Base-by-base conservation (phyloP, 2,888 invertebrate species). In the Ecliptopera silaceata region DNA sequence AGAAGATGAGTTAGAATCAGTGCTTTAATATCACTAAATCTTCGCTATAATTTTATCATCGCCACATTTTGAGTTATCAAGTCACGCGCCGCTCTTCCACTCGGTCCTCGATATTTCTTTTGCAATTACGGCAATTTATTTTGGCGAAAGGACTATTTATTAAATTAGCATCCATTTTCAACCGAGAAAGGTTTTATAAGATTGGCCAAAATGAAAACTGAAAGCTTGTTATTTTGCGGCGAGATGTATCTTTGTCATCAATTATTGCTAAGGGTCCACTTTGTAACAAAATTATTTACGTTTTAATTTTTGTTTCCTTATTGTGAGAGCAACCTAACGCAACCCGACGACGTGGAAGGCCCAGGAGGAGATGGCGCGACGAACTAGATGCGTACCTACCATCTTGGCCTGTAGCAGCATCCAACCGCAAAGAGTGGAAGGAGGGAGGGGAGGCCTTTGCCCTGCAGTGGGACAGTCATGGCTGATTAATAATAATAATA, bases 91-190 rank as follows among this genome's bases (percentile, higher is more conserved):
- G 58, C 65, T 63, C 68, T 65, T 61, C 69, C 66, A 71, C 69
- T 66, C 69, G 59, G 63, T 66, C 64, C 68, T 69, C 70, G 56
- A 71, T 69, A 71, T 68, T 69, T 75, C 71, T 70, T 70, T 70
- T 67, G 59, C 73, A 77, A 77, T 77, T 74, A 72, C 69, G 54
- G 61, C 71, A 72, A 76, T 74, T 77, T 75, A 72, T 76, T 72
- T 74, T 69, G 68, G 65, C 51, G 64, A 69, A 71, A 70, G 68
- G 72, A 71, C 74, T 71, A 74, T 78, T 77, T 76, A 75, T 76
- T 79, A 75, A 75, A 79, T 77, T 79, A 77, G 68, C 70, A 72
- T 73, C 72, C 68, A 73, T 76, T 76, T 75, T 72, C 67, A 59
- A 61, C 58, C 54, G 60, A 69, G 69, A 74, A 60, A 58, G 69